Evolutionary conservation across 1,140 invertebrate species (phyloP).

Genomic region (Teleopsis dalmanni): DNA sequence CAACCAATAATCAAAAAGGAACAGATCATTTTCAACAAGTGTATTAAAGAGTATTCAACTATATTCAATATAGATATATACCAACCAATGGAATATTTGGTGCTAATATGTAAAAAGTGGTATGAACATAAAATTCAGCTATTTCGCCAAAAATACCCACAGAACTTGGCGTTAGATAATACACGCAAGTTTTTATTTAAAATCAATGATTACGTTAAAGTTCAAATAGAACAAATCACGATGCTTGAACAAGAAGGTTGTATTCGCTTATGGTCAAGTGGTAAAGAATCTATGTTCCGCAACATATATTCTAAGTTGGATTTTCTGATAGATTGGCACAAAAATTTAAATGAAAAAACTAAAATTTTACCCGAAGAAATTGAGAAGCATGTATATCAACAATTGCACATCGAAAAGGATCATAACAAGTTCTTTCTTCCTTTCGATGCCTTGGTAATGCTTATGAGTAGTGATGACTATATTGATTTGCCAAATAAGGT

Average conservation of each 20-base stretch:
- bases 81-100: neutral
- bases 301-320: too few relatives aligned
- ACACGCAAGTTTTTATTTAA: slow-evolving; percentile 1
- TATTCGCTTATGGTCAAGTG: too few relatives aligned
- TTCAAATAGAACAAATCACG: slow-evolving; percentile 2
- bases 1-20: neutral
- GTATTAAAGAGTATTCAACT: slow-evolving; percentile 2
- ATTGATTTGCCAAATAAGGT: slow-evolving; percentile 28
- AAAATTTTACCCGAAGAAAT: too few relatives aligned
- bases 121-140: neutral
- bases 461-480: slow-evolving; percentile 21
- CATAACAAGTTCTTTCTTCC: slow-evolving; percentile 22
- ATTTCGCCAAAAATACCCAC: neutral
- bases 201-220: neutral
- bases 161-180: slow-evolving; percentile 8
- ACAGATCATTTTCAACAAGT: neutral
- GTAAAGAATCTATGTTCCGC: too few relatives aligned
- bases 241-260: slow-evolving; percentile 1
- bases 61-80: slow-evolving; percentile 3
- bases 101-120: slow-evolving; percentile 4
- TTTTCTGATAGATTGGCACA: too few relatives aligned
- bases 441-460: slow-evolving; percentile 27
- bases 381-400: too few relatives aligned
- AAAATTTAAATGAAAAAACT: too few relatives aligned
- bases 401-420: too few relatives aligned